phyloP scores from a whole-genome alignment of 2,888 invertebrate species.

The Drosophila helvetica region DNA sequence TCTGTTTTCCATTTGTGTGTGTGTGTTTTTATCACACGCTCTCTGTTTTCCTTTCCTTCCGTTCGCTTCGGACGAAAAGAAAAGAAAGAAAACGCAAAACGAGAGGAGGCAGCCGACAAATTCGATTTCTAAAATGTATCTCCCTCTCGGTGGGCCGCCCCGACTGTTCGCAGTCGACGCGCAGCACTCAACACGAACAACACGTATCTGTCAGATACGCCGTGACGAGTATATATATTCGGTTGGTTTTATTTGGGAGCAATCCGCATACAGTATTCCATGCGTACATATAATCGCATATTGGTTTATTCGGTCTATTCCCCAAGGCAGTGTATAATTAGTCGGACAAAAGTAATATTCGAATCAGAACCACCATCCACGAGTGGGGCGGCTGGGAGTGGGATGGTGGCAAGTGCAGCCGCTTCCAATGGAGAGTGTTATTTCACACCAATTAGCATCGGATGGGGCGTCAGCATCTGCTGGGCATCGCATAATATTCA shows the following conservation, averaged over 20 bases:
- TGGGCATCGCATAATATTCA: constrained; percentile 20
- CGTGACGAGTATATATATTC: constrained; percentile 62
- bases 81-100: neutral
- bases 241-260: constrained; percentile 52
- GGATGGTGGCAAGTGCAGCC: neutral
- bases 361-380: constrained; percentile 26
- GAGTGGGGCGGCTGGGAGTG: constrained; percentile 18
- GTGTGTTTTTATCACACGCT: constrained; percentile 57
- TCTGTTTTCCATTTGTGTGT: constrained; percentile 26
- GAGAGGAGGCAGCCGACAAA: constrained; percentile 16
- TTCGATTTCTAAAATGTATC: constrained; percentile 69
- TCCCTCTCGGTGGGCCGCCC: constrained; percentile 54
- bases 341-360: neutral
- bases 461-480: neutral
- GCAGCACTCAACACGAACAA: constrained; percentile 78
- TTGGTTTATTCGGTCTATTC: constrained; percentile 1
- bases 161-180: constrained; percentile 75
- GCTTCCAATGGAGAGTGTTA: neutral
- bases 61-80: neutral
- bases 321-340: constrained; percentile 33
- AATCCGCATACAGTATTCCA: constrained; percentile 20
- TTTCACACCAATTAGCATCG: constrained; percentile 41
- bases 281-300: constrained; percentile 19
- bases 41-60: constrained; percentile 45
- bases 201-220: constrained; percentile 74